Percentiles rank a stretch among this genome's conserved stretches.
These are phyloP conservation scores for Callimorpha dominula DNA, from an alignment of 2,888 invertebrate genomes.

Conservation along the genomic window DNA sequence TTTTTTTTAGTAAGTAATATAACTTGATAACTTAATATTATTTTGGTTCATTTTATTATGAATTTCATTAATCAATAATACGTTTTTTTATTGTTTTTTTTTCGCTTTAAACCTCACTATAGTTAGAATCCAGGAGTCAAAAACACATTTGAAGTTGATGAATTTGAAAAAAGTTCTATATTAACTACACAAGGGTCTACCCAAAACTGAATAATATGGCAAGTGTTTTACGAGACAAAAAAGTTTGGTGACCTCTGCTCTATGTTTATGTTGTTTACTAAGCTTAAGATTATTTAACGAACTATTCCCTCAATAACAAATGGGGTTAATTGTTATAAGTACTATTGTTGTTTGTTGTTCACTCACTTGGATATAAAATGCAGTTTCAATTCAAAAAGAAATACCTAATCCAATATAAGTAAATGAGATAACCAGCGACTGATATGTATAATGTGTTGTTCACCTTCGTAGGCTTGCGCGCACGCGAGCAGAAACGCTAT, in stretches of 20 bases:
- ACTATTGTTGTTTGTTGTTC: constrained; percentile 40
- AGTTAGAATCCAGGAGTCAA: not conserved
- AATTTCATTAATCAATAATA: too few species aligned
- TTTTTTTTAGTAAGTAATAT: too few species aligned
- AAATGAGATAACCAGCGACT: constrained; percentile 52
- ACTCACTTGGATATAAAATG: constrained; percentile 1
- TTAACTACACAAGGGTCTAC: too few species aligned
- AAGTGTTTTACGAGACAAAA: too few species aligned
- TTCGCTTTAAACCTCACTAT: not conserved
- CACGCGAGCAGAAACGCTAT: constrained; percentile 55
- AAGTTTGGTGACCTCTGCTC: constrained; percentile 26
- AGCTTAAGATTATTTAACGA: constrained; percentile 58
- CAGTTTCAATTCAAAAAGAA: constrained; percentile 41
- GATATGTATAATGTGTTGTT: constrained; percentile 51
- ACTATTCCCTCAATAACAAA: constrained; percentile 51
- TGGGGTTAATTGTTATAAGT: constrained; percentile 57
- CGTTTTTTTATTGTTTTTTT: too few species aligned
- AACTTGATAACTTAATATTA: too few species aligned
- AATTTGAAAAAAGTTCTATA: not conserved
- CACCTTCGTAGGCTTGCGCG: constrained; percentile 68
- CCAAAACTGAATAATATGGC: too few species aligned
- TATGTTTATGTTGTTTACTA: constrained; percentile 62
- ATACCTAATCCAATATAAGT: constrained; percentile 52
- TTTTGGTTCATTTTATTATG: too few species aligned
- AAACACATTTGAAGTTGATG: not conserved